A percentile compares a stretch with the other conserved stretches of the same genome.
phyloP scores from a whole-genome alignment of 2,888 invertebrate genomes.

The Cerastoderma edule region DNA sequence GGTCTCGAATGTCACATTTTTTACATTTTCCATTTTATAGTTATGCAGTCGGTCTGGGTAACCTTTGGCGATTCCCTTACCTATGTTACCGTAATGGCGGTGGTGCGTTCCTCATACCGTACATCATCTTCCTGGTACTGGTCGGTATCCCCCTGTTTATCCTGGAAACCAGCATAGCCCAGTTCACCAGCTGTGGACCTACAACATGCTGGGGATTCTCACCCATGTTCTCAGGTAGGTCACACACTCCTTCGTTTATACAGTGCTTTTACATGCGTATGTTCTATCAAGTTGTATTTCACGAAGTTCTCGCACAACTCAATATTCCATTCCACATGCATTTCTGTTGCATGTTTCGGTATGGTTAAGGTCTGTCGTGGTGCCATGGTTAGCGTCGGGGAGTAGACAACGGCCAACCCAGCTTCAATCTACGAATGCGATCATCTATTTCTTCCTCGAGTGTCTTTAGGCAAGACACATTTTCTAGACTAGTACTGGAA shows the following conservation, averaged over 20 bases:
- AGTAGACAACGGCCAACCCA: no score
- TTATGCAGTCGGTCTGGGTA: conserved; percentile 80
- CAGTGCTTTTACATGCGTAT: background rate
- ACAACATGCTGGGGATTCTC: conserved; percentile 83
- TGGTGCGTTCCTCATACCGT: conserved; percentile 83
- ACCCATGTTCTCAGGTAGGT: conserved; percentile 81
- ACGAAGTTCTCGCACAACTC: conserved; percentile 39
- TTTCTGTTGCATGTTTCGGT: no score
- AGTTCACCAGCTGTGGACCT: conserved; percentile 82
- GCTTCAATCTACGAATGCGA: no score
- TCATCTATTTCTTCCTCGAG: no score
- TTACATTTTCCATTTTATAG: conserved; percentile 30
- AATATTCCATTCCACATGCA: no score
- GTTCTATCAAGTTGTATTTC: background rate
- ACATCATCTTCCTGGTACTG: conserved; percentile 79
- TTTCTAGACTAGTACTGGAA: no score
- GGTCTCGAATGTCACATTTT: no score
- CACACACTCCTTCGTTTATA: no score
- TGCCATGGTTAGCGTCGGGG: no score
- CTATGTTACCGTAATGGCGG: conserved; percentile 81
- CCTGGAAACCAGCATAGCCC: conserved; percentile 82
- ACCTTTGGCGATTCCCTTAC: conserved; percentile 88
- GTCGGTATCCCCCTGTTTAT: conserved; percentile 83
- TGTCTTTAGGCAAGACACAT: no score
- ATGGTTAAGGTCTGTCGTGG: no score